Base-by-base conservation (phyloP, 2,797 vertebrate species). In the Neosalanx taihuensis region DNA sequence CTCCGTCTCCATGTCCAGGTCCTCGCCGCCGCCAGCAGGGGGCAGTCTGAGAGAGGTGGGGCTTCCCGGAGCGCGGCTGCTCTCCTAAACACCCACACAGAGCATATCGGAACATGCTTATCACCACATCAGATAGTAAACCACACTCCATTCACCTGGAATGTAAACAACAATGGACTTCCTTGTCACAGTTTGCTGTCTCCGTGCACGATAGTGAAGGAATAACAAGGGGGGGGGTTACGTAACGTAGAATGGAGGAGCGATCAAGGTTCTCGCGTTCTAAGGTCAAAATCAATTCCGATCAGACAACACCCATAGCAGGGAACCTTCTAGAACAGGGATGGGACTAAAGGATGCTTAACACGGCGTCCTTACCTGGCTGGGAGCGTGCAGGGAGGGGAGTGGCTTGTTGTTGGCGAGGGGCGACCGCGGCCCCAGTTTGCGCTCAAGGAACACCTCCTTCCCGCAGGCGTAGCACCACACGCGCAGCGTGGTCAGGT, bases 381-480 rank as follows among this genome's bases (percentile, higher is more conserved):
- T 64, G 70, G 29, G 57, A 26, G 75, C 91, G 83, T 91, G 93
- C 15, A 89, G 86, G 23, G 88, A 82, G 12, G 93, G 89, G 10
- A 92, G 91, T 83, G 89, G 78, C 88, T 92, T 95, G 79, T 86
- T 73, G 85, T 79, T 91, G 72, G 88, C 71, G 18, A 91, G 85
- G 0, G 89, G 89, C 49, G 93, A 90, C 64, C 93, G 91, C 72
- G 93, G 91, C 74, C 93, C 93, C 17, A 98, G 89, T 86, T 99
- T 98, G 79, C 96, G 93, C 67, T 98, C 96, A 87, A 99, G 89
- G 86, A 99, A 99, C 12, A 99, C 97, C 88, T 99, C 98, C 87
- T 98, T 98, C 82, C 95, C 94, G 74, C 98, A 99, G 85, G 96
- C 94, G 0, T 99, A 99, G 91, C 98, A 99, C 98, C 98, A 99